Percentiles rank a stretch among this genome's conserved stretches.
These are phyloP conservation scores for Stomatorhinus walkeri DNA, from an alignment of 2,797 vertebrate genomes.

Conservation along the genomic window DNA sequence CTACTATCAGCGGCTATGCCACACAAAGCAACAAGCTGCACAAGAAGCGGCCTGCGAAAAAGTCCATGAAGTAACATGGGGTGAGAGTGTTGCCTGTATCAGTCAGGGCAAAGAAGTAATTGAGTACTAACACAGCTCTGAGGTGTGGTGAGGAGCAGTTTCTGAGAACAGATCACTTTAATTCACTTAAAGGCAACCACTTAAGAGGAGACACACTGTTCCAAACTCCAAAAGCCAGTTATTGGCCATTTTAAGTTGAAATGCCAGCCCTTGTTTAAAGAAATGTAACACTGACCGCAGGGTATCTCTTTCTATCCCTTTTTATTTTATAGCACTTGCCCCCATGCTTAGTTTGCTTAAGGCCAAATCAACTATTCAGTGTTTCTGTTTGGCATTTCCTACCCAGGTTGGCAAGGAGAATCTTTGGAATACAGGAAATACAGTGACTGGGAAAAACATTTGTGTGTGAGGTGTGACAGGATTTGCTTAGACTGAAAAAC, in stretches of 20 bases:
- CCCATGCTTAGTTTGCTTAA: neutral
- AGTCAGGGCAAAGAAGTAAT: neutral
- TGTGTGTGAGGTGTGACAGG: neutral
- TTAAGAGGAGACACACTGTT: neutral
- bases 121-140: neutral
- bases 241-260: neutral
- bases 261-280: neutral
- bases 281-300: neutral
- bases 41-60: neutral
- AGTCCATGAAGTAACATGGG: neutral
- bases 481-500: neutral
- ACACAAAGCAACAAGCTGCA: neutral
- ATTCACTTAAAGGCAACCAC: neutral
- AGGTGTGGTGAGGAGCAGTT: neutral
- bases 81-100: neutral
- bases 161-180: neutral
- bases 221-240: neutral
- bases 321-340: neutral
- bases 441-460: neutral
- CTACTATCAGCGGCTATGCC: neutral
- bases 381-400: neutral
- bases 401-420: neutral
- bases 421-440: neutral
- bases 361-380: neutral
- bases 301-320: neutral